Evolutionary conservation across 2,888 invertebrate genomes (phyloP), one percentile per base, ranked within the genome.

Genomic region (Drosophila longiperda): DNA sequence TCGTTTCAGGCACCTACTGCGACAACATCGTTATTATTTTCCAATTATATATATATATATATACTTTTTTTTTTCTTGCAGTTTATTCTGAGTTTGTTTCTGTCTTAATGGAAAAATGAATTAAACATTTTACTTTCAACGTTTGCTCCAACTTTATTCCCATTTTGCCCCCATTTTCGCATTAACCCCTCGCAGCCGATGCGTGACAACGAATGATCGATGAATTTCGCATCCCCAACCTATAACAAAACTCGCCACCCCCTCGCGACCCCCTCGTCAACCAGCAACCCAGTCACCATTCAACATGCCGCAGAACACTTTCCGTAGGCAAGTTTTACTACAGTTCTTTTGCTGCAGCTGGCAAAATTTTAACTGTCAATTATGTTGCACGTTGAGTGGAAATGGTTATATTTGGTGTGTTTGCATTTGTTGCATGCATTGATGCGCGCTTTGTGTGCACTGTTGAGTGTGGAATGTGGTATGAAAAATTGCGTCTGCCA

Each of bases 301-400:
- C n/a, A 9, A 40, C 40, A 40, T 9, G 4, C 40, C 40, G 40
- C 3, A 20, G 53, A 33, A 11, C 33, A 32, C 17, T 45, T 45
- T 17, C 11, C 48, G 53, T 26, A 48, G 17, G 17, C 23, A 40
- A 60, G 50, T 66, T 82, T 55, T 50, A 26, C 36, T 36, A 33
- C 61, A 29, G 53, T 74, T 57, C 60, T 48, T 55, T 49, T 59
- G 84, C 75, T 54, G 55, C 88, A 89, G 77, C 72, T 85, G 89
- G 89, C 62, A 68, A 77, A 82, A 87, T 77, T 79, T 71, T 79
- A 75, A 70, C 88, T 89, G 90, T 89, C 85, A 87, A 85, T 89
- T 89, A 77, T 80, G 60, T 54, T 75, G 36, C 69, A 64, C 36
- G 15, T 55, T 26, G n/a, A 26, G 12, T 11, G 5, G 50, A 6